These are phyloP conservation scores for Lasioglossum baleicum DNA, from an alignment of 1,140 invertebrate genomes.

Conservation along the genomic window DNA sequence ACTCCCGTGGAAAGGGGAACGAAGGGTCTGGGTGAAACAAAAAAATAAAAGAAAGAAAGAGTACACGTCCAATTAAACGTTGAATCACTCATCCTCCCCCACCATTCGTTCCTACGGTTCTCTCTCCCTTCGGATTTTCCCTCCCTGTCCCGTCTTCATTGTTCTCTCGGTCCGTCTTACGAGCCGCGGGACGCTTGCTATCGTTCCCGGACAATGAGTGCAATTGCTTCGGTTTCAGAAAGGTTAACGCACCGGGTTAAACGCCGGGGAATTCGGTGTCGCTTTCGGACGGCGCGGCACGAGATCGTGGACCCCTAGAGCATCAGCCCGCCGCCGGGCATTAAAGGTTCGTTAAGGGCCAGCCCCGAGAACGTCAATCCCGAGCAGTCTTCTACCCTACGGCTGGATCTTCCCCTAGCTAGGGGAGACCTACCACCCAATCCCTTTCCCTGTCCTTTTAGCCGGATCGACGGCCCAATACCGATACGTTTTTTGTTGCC, in stretches of 20 bases:
- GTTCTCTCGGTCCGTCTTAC: not conserved
- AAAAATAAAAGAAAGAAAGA: constrained; percentile 55
- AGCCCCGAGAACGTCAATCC: constrained; percentile 42
- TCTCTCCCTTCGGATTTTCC: not conserved
- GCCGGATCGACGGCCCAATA: not conserved
- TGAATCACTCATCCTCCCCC: constrained; percentile 58
- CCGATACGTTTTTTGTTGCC: constrained; percentile 4
- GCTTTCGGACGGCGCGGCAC: constrained; percentile 66
- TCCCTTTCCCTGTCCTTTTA: not conserved
- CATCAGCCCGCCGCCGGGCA: constrained; percentile 17
- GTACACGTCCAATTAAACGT: constrained; percentile 70
- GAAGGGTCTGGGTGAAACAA: constrained; percentile 35
- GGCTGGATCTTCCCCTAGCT: constrained; percentile 1
- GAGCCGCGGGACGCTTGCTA: constrained; percentile 26
- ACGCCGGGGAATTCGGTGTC: constrained; percentile 73
- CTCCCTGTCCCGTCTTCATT: not conserved
- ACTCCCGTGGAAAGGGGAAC: constrained; percentile 8
- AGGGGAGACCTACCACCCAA: not conserved
- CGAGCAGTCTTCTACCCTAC: constrained; percentile 2
- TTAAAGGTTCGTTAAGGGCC: constrained; percentile 61
- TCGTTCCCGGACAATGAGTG: constrained; percentile 70
- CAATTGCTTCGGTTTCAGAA: constrained; percentile 76
- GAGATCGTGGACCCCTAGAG: constrained; percentile 45
- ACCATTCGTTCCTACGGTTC: not conserved
- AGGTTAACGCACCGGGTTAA: constrained; percentile 77